Conservation (phyloP, 2,113 vertebrate genomes). For the Telmatochromis sp. region DNA sequence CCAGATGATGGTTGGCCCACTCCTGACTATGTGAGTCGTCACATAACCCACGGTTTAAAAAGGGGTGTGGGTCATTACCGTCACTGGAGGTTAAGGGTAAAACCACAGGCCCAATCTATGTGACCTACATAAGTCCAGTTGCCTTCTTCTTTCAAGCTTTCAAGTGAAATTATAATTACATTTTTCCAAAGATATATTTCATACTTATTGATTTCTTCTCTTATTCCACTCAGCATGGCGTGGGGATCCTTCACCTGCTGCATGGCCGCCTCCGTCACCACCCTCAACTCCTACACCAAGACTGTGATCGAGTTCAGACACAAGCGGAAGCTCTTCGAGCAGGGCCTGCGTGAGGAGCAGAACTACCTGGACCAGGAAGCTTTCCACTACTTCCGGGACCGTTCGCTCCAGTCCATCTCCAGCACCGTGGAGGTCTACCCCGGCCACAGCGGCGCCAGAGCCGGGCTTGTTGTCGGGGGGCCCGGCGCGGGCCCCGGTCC, state of each 20-base stretch:
- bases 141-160: background rate
- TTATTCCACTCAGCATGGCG: conserved; percentile 78
- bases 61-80: accelerated
- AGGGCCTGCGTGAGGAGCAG: conserved; percentile 89
- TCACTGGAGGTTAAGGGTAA: background rate
- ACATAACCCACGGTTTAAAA: background rate
- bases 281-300: conserved; percentile 98
- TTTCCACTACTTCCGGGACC: conserved; percentile 89
- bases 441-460: conserved; percentile 33
- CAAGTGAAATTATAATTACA: accelerated
- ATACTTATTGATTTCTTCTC: background rate
- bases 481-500: background rate
- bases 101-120: background rate
- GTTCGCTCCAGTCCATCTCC: conserved; percentile 77
- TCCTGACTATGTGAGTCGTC: background rate
- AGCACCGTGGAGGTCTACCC: conserved; percentile 64
- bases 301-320: conserved; percentile 96
- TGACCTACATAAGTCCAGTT: background rate
- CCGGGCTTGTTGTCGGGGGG: background rate
- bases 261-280: conserved; percentile 97
- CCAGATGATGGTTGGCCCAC: background rate
- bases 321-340: conserved; percentile 93
- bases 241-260: conserved; percentile 99
- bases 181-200: background rate
- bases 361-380: conserved; percentile 87